Percentiles rank a stretch among this genome's conserved stretches.
Evolutionary conservation across 2,797 vertebrate species (phyloP).

Genomic region (Hydrophis major): DNA sequence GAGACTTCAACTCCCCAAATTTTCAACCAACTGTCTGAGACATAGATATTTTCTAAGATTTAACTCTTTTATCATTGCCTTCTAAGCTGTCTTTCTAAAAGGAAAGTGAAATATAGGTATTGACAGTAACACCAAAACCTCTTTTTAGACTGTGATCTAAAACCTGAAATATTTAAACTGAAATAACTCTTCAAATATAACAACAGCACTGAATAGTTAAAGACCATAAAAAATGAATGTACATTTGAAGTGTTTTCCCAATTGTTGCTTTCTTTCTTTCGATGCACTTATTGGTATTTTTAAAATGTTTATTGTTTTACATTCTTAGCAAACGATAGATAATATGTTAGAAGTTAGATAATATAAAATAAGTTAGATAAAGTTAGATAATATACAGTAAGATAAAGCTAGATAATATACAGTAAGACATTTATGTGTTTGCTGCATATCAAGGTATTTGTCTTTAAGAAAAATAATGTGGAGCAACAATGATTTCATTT

Average conservation of each 20-base stretch:
- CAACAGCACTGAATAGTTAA: background rate
- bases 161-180: background rate
- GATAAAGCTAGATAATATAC: background rate
- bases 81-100: slow-evolving; percentile 5
- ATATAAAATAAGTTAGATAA: background rate
- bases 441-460: background rate
- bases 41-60: slow-evolving; percentile 1
- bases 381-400: background rate
- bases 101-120: background rate
- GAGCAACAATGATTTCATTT: background rate
- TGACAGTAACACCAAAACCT: background rate
- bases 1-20: background rate
- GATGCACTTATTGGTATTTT: background rate
- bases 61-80: slow-evolving; percentile 13
- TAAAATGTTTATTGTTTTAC: background rate
- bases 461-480: background rate
- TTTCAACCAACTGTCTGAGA: background rate
- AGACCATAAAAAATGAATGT: background rate
- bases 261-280: background rate
- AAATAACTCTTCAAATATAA: background rate
- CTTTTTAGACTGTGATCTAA: background rate
- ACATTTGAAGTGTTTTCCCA: background rate
- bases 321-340: background rate
- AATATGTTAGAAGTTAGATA: background rate
- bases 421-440: background rate